Conservation (phyloP, 2,113 vertebrate species). For the Microcebus tavaratra region DNA sequence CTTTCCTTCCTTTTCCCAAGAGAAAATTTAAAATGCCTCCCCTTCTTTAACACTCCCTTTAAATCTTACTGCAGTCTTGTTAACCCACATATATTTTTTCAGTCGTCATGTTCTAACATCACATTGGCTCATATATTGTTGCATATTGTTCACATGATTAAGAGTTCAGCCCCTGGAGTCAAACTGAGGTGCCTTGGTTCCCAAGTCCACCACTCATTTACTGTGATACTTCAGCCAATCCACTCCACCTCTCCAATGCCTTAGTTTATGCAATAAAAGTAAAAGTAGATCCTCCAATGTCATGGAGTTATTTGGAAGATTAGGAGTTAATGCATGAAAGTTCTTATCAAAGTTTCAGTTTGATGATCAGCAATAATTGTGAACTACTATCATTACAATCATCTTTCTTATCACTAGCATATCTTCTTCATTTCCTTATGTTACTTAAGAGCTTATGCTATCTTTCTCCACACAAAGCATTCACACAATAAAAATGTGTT, state of each 20-base stretch:
- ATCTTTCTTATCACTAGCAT: background rate
- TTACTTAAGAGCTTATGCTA: background rate
- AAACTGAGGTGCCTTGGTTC: background rate
- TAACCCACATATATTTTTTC: background rate
- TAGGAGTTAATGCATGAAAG: background rate
- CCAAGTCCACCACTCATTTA: fast-evolving
- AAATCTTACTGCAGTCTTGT: background rate
- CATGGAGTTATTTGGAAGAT: background rate
- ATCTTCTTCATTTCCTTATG: background rate
- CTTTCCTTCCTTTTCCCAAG: background rate
- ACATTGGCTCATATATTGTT: background rate
- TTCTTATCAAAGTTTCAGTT: background rate
- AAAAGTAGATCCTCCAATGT: background rate
- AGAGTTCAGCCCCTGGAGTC: too few relatives aligned
- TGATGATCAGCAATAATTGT: background rate
- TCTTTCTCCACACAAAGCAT: background rate
- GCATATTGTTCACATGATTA: background rate
- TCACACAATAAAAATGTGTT: background rate
- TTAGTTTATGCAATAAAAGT: background rate
- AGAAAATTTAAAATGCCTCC: background rate
- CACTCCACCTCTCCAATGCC: background rate
- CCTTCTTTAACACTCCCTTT: background rate
- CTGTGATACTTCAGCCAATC: background rate
- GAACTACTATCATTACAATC: background rate
- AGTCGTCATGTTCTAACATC: background rate